Evolutionary conservation across 2,113 vertebrate genomes (phyloP), one percentile per base, ranked within the genome.

Genomic region (Pseudopodoces humilis): DNA sequence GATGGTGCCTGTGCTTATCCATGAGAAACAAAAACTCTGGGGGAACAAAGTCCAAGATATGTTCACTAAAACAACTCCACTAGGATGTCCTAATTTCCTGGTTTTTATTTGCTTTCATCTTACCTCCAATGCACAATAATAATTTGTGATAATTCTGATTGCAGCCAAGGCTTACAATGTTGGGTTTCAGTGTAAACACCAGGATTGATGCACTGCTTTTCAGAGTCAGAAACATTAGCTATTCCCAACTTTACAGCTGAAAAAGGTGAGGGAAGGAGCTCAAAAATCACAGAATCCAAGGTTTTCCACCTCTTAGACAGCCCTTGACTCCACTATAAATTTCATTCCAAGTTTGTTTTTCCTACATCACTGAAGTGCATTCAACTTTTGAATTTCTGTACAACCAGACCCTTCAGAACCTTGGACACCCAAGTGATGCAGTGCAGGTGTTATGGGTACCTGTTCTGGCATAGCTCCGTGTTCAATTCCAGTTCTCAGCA

Each of bases 381-480:
- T 44, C 15, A 71, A 27, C 7, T 46, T 58, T 8, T 30, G 23
- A 37, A 52, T 49, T 72, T 70, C 43, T 87, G 33, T 25, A 23
- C 3, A 10, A 46, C 3, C 8, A 33, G 27, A 43, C 13, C 50
- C 31, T 49, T 55, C 6, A 44, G 52, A 74, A 49, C 23, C 15
- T 6, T 2, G 22, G 41, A 8, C 39, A 46, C 11, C 39, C 15
- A 37, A 23, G 50, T 1, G 52, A 47, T 6, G 56, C 31, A 15
- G 49, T 8, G 85, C 15, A 84, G 58, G n/a, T 91, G 56, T 15
- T 78, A 25, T 52, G 80, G 52, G 44, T 97, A 99, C 98, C 98
- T 99, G 99, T 97, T 99, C 99, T 47, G 99, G 99, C 99, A 99
- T 99, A 79, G 99, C 99, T 98, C 99, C 99, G 65, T 99, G 99